Base-by-base conservation (phyloP, 2,797 vertebrate species). In the Poecilia velifera region DNA sequence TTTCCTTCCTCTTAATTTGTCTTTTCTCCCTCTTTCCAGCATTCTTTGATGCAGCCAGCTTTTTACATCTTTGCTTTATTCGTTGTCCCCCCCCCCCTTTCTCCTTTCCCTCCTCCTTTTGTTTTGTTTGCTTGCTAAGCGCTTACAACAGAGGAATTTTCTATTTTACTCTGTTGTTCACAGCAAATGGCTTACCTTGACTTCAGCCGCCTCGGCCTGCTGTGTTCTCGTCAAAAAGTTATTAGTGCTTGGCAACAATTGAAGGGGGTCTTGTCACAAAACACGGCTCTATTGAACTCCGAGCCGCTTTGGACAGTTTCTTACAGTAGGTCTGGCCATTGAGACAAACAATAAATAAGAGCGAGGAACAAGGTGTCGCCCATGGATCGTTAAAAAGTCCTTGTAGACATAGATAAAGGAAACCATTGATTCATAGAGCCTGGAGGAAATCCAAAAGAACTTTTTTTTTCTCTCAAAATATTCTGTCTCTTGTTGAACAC, bases 51-150 rank as follows among this genome's bases (percentile, higher is more conserved):
- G 25, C 53, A 39, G 47, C 68, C 1, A 76, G 81, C 87, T 90
- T 94, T 94, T 94, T 92, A 93, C 87, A 90, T 91, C 89, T 92
- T 89, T 82, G 85, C 89, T 88, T 89, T 85, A 89, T 84, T 93
- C 34, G 74, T 92, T 87, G 77, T 91, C 92, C 76, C 0, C 20
- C 47, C 1, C 6, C 6, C 5, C 1, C 31, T 31, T 41, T 1
- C 41, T 41, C 41, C 41, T 41, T 41, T 0, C 6, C 4, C 14
- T 49, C 77, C 76, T 82, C 73, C 76, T 74, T 87, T 91, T 88
- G 66, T 88, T 84, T 82, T 73, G 75, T 91, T 87, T 88, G 79
- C 86, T 91, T 76, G 75, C 80, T 78, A 81, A 82, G 59, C 20
- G 16, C 57, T n/a, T 41, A 91, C 83, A 86, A 90, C 81, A 74